Percentiles rank a stretch among this genome's conserved stretches.
Conservation (phyloP, 2,888 invertebrate genomes). For the Macropis europaea region DNA sequence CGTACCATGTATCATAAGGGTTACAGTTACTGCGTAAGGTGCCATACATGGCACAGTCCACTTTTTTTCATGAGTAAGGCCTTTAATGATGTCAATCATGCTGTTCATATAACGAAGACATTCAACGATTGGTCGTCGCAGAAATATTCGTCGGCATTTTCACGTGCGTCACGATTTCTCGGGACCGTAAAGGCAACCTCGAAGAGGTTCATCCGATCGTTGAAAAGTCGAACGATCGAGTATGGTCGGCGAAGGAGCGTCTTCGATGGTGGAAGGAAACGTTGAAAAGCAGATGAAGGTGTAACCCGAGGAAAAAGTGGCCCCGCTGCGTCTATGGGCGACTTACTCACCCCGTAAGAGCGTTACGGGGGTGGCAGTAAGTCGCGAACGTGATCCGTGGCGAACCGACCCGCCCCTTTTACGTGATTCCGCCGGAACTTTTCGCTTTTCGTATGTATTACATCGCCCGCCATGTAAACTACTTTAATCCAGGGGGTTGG, state of each 20-base stretch:
- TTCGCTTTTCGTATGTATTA: constrained; percentile 59
- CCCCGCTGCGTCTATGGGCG: constrained; percentile 23
- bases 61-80: too few species aligned
- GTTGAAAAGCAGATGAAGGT: constrained; percentile 21
- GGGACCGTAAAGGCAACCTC: too few species aligned
- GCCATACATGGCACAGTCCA: too few species aligned
- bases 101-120: too few species aligned
- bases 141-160: too few species aligned
- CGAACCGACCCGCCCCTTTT: constrained; percentile 34
- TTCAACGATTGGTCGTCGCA: too few species aligned
- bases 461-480: constrained; percentile 55
- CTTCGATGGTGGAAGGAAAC: background rate
- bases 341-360: constrained; percentile 43
- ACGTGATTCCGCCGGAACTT: constrained; percentile 56
- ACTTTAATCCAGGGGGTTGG: constrained; percentile 48
- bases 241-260: too few species aligned
- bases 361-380: constrained; percentile 49
- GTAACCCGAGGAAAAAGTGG: constrained; percentile 26
- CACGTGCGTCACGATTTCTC: too few species aligned
- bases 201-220: background rate
- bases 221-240: background rate
- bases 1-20: too few species aligned
- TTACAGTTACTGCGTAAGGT: too few species aligned
- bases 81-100: too few species aligned
- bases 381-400: constrained; percentile 65